Percentiles rank a stretch among this genome's conserved stretches.
Evolutionary conservation across 2,113 vertebrate species (phyloP).

Genomic region (Mormoops blainvillei): DNA sequence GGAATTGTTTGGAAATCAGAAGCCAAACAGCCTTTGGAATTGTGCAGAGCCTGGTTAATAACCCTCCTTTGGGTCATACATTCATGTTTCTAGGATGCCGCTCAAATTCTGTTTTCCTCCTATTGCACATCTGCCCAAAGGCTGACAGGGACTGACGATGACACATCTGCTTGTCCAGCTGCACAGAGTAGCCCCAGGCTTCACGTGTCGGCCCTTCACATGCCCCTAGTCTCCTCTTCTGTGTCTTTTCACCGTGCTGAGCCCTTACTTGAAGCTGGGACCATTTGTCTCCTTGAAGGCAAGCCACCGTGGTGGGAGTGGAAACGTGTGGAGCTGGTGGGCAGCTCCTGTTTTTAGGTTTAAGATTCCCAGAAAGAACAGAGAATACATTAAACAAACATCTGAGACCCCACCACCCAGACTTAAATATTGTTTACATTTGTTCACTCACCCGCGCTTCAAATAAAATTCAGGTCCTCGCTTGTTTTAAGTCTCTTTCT

Average conservation of each 20-base stretch:
- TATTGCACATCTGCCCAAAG: neutral
- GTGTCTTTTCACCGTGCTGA: neutral
- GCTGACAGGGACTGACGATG: neutral
- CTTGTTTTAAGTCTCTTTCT: neutral
- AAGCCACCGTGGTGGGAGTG: neutral
- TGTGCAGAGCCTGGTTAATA: neutral
- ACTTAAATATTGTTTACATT: neutral
- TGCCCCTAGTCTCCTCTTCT: neutral
- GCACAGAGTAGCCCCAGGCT: neutral
- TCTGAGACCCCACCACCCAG: no score
- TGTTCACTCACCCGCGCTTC: neutral
- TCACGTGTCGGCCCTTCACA: fast-evolving
- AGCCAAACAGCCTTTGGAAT: neutral
- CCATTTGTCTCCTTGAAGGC: neutral
- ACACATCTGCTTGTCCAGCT: neutral
- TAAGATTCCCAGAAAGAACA: neutral
- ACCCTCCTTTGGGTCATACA: neutral
- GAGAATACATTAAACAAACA: neutral
- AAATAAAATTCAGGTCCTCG: neutral
- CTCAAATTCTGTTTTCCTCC: neutral
- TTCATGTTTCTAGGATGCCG: neutral
- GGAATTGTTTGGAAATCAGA: neutral
- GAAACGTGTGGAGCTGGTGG: neutral
- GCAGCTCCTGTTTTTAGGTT: neutral
- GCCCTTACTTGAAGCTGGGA: neutral